These are phyloP conservation scores for Brachyhypopomus gauderio DNA, from an alignment of 2,113 vertebrate species.

Conservation along the genomic window DNA sequence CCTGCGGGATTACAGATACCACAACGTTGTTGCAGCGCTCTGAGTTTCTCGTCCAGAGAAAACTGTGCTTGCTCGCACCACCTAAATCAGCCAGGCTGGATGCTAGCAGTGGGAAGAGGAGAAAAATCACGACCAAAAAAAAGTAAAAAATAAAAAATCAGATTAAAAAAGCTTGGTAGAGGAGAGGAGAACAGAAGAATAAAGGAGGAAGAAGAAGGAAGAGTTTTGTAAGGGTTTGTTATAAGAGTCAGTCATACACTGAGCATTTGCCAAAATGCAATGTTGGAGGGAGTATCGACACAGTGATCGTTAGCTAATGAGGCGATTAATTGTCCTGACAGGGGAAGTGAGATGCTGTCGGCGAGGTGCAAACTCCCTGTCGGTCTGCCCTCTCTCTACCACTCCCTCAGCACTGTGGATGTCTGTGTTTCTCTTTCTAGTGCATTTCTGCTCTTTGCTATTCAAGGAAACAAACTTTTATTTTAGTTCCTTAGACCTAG, in stretches of 20 bases:
- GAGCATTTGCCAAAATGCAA: conserved; percentile 2
- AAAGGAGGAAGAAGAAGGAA: conserved; percentile 57
- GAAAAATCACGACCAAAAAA: conserved; percentile 32
- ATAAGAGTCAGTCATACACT: not conserved
- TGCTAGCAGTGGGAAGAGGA: conserved; percentile 58
- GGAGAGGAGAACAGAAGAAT: conserved; percentile 59
- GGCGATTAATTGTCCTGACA: conserved; percentile 43
- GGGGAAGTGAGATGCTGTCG: conserved; percentile 27
- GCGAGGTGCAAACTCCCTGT: conserved; percentile 26
- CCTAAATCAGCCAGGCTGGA: conserved; percentile 68
- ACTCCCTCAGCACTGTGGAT: not conserved
- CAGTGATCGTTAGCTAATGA: conserved; percentile 47
- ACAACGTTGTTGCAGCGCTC: conserved; percentile 70
- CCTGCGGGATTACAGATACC: conserved; percentile 81
- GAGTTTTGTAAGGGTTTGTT: not conserved
- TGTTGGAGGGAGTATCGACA: conserved; percentile 14
- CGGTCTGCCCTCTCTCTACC: conserved; percentile 32
- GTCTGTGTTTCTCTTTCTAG: not conserved
- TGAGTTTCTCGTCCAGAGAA: conserved; percentile 70
- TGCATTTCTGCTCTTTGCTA: conserved; percentile 25
- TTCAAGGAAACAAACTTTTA: conserved; percentile 44
- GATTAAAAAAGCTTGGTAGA: conserved; percentile 41
- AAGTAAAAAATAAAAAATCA: conserved; percentile 35
- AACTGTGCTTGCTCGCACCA: not conserved
- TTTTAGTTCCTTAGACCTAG: conserved; percentile 26